Conservation (phyloP, 2,797 vertebrate genomes). For the Australoheros facetus region DNA sequence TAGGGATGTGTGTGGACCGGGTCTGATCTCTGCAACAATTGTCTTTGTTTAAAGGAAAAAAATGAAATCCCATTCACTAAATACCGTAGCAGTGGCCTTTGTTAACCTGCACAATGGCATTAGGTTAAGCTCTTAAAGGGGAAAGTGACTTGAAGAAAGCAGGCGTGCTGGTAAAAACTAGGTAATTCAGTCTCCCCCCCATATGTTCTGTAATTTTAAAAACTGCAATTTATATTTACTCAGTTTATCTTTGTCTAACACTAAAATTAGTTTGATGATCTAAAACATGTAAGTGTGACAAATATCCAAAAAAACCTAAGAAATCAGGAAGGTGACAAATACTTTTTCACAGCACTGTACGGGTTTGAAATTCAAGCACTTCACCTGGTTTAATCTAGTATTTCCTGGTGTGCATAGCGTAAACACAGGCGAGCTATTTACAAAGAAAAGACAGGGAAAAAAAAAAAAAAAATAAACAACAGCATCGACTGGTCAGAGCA, state of each 20-base stretch:
- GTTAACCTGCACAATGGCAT: conserved; percentile 55
- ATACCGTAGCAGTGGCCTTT: conserved; percentile 32
- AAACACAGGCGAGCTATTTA: no score
- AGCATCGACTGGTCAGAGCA: background rate
- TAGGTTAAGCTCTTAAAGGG: conserved; percentile 46
- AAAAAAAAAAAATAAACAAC: background rate
- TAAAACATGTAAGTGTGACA: no score
- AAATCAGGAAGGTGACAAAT: no score
- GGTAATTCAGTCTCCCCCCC: conserved; percentile 28
- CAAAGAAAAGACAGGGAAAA: background rate
- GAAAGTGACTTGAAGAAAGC: conserved; percentile 47
- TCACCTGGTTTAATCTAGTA: background rate
- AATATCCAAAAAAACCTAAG: no score
- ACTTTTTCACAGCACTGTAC: no score
- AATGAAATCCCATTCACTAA: conserved; percentile 37
- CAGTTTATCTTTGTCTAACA: no score
- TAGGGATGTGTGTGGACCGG: conserved; percentile 2
- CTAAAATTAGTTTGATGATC: no score
- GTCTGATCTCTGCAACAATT: conserved; percentile 17
- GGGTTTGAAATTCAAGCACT: background rate
- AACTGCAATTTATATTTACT: no score
- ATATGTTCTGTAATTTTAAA: background rate
- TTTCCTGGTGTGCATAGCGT: background rate
- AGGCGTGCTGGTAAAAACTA: conserved; percentile 40
- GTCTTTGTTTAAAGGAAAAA: conserved; percentile 35